A percentile compares a stretch with the other conserved stretches of the same genome.
Conservation (phyloP, 2,797 vertebrate genomes). For the Pangasius djambal region DNA sequence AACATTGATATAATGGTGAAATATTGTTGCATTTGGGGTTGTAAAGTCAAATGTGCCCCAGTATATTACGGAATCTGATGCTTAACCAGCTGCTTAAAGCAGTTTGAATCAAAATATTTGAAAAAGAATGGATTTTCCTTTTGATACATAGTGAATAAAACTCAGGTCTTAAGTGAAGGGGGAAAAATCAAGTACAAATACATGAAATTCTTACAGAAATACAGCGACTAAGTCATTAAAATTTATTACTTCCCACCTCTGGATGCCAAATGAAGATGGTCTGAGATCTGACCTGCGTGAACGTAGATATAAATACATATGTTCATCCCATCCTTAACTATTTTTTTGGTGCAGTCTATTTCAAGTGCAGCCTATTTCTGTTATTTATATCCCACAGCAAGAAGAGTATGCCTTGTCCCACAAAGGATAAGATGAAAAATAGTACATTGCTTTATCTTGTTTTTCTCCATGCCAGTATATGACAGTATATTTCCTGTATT, state of each 20-base stretch:
- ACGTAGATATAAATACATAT: neutral
- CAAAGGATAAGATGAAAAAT: slow-evolving; percentile 2
- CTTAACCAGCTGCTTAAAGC: neutral
- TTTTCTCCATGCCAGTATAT: neutral
- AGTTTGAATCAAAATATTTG: neutral
- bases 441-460: neutral
- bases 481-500: slow-evolving; percentile 21
- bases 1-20: neutral
- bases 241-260: neutral
- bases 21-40: neutral
- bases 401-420: neutral
- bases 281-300: neutral
- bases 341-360: slow-evolving; percentile 1
- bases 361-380: neutral
- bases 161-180: neutral
- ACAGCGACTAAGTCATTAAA: no score
- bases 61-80: neutral
- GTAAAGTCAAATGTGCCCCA: neutral
- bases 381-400: neutral
- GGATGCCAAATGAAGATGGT: neutral
- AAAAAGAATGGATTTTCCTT: neutral
- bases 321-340: neutral
- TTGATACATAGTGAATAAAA: neutral
- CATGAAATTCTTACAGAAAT: neutral
- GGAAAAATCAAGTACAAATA: neutral